Base-by-base conservation (phyloP, 2,888 invertebrate species). In the Trissolcus brochymenae region DNA sequence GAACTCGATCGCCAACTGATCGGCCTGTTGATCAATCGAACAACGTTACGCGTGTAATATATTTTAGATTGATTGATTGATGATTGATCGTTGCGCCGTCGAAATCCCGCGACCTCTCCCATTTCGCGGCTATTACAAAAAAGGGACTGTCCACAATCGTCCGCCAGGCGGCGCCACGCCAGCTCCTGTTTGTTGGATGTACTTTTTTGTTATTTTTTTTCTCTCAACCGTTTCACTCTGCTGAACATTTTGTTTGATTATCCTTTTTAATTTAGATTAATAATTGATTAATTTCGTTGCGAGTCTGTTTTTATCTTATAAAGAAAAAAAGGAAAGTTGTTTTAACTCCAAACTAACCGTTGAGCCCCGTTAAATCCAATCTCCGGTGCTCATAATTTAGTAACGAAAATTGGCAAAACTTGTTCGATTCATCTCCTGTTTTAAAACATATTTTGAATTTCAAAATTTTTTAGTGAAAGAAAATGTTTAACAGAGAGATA, bases 1-100 rank as follows among this genome's bases (percentile, higher is more conserved):
- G 61, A 87, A 86, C 71, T 84, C 85, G 51, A 87, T 85, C 66
- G 85, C 85, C 79, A 86, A 88, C 82, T 88, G 87, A 88, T 88
- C 82, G 49, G 64, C 25, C 49, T 43, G 50, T 68, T 51, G 64
- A 59, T 68, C 64, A 67, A 68, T 68, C 68, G 68, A 68, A 64
- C 74, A 75, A 70, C 68, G 68, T 70, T 70, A 75, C 65, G 68
- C 68, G 68, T 75, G 75, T 75, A 75, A 75, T 76, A 76, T 76
- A 76, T 76, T 76, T 66, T 76, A 76, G 71, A 76, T 75, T 59
- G 67, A 59, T 68, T 75, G 75, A 65, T 75, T 74, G 43, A 53
- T 73, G 17, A 14, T 49, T 29, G 17, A 59, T 60, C 65, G 67
- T 62, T 56, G 56, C 64, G 64, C 62, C 57, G 66, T 74, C 62